Evolutionary conservation across 1,140 invertebrate genomes (phyloP).

Genomic region (Drosophila simulans): DNA sequence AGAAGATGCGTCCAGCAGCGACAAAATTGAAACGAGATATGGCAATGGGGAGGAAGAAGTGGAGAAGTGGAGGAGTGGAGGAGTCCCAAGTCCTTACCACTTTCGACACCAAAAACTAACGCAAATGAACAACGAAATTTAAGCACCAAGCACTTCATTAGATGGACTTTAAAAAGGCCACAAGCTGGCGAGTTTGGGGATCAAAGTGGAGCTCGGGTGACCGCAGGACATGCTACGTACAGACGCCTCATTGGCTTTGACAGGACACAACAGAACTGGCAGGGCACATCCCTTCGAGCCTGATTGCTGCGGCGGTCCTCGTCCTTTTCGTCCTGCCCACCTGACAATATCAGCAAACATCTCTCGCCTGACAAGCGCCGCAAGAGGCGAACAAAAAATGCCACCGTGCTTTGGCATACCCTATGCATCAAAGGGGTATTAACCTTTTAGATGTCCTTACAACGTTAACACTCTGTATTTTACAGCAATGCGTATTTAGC

Average conservation of each 20-base stretch:
- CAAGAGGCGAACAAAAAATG: conserved; percentile 16
- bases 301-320: conserved; percentile 52
- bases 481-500: too few relatives aligned
- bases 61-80: background rate
- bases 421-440: background rate
- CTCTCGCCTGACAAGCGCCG: conserved; percentile 21
- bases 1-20: conserved; percentile 22
- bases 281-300: conserved; percentile 17
- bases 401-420: background rate
- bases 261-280: conserved; percentile 29
- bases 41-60: background rate
- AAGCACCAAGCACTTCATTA: conserved; percentile 56
- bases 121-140: conserved; percentile 50
- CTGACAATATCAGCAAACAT: conserved; percentile 64
- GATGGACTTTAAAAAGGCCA: conserved; percentile 44
- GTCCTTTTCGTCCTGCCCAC: conserved; percentile 21
- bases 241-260: conserved; percentile 48
- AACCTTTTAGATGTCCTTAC: background rate
- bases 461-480: too few relatives aligned
- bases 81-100: conserved; percentile 4
- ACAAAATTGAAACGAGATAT: conserved; percentile 40
- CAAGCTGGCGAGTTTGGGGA: too few relatives aligned
- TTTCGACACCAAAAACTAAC: conserved; percentile 30
- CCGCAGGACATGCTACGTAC: conserved; percentile 40
- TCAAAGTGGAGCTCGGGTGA: background rate